Conservation (phyloP, 1,140 invertebrate genomes). For the Drosophila baimaii region DNA sequence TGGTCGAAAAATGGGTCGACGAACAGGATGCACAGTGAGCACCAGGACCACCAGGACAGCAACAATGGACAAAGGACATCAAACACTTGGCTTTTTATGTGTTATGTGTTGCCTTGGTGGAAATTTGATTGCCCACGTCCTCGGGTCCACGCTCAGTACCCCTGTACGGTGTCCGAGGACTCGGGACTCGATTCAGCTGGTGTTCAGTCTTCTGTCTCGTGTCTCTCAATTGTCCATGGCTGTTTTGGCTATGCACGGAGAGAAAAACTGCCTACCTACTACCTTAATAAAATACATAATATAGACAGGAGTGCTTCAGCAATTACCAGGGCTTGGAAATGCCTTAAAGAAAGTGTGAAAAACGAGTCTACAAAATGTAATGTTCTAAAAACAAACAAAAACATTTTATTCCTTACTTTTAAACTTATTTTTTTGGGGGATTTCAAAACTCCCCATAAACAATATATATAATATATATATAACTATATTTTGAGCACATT, state of each 20-base stretch:
- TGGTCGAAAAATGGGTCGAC: conserved; percentile 10
- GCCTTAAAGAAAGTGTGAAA: neutral
- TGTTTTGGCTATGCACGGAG: neutral
- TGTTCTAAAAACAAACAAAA: no score
- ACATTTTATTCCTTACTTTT: no score
- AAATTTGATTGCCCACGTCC: conserved; percentile 56
- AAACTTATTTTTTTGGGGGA: no score
- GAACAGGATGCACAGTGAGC: neutral
- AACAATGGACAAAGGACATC: conserved; percentile 54
- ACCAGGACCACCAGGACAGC: neutral
- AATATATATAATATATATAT: neutral
- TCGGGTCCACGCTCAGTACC: neutral
- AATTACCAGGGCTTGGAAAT: neutral
- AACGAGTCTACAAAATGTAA: no score
- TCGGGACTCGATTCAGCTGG: neutral
- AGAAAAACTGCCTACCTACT: no score
- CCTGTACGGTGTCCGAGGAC: no score
- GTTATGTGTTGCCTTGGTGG: conserved; percentile 48
- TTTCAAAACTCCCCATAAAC: no score
- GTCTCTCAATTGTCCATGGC: conserved; percentile 29
- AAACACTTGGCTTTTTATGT: conserved; percentile 58
- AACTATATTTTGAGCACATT: neutral
- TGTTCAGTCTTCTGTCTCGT: conserved; percentile 2
- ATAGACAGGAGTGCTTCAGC: no score
- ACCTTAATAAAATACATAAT: neutral